A percentile compares a stretch with the other conserved stretches of the same genome.
Evolutionary conservation across 35 echinoderm and acorn worm species (phyloP).

Genomic region (Heliocidaris erythrogramma): DNA sequence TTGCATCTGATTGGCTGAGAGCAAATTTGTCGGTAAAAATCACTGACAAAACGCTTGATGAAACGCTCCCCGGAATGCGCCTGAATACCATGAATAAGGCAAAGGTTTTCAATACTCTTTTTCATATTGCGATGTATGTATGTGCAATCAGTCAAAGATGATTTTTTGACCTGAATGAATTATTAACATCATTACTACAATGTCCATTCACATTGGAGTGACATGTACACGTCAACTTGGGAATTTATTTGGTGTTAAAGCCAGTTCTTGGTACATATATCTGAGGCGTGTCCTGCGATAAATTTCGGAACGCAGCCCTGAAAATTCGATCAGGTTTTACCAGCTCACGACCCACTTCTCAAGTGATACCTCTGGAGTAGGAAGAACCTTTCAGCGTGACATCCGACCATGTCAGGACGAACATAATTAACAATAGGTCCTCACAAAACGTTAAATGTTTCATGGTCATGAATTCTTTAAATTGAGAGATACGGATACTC

Average conservation of each 20-base stretch:
- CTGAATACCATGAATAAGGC: too few species aligned
- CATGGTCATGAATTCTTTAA: constrained; percentile 18
- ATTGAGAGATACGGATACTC: not conserved
- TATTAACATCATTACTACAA: not conserved
- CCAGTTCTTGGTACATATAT: not conserved
- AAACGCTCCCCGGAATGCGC: too few species aligned
- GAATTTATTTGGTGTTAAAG: not conserved
- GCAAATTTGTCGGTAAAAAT: too few species aligned
- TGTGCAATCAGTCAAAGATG: not conserved
- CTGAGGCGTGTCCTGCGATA: not conserved
- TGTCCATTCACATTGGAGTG: not conserved
- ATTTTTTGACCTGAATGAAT: not conserved
- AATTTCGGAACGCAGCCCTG: not conserved
- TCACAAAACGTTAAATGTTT: constrained; percentile 5
- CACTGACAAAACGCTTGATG: too few species aligned
- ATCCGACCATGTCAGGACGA: not conserved
- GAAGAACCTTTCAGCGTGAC: not conserved
- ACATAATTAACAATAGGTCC: not conserved
- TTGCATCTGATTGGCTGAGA: too few species aligned
- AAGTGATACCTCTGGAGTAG: not conserved
- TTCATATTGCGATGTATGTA: not conserved
- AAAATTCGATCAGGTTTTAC: not conserved
- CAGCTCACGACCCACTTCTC: not conserved
- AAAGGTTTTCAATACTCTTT: too few species aligned
- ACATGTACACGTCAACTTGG: not conserved